Percentiles rank a stretch among this genome's conserved stretches.
phyloP scores from a whole-genome alignment of 2,113 vertebrate species.

The Mohoua ochrocephala region DNA sequence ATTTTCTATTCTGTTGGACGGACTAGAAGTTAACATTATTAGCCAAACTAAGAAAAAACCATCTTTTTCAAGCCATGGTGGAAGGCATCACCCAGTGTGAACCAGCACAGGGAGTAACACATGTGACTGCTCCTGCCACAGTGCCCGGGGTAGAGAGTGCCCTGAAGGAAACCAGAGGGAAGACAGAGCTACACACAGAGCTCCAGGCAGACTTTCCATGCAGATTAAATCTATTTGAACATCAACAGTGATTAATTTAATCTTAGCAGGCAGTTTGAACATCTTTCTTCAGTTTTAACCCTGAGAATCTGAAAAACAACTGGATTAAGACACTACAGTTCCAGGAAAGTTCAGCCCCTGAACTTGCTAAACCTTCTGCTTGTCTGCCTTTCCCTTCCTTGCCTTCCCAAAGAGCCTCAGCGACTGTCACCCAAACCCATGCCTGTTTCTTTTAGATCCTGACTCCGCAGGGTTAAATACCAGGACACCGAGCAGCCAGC shows the following conservation, averaged over 20 bases:
- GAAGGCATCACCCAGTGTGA: not conserved
- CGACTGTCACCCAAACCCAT: fast-evolving
- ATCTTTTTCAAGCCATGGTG: not conserved
- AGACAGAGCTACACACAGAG: not conserved
- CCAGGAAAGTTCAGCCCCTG: not conserved
- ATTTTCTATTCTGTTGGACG: not conserved
- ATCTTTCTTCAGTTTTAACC: not conserved
- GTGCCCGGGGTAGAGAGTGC: fast-evolving
- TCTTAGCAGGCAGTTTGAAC: not conserved
- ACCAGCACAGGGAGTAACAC: not conserved
- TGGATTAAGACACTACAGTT: not conserved
- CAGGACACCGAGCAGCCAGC: not conserved
- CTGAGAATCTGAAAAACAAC: not conserved
- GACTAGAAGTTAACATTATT: not conserved
- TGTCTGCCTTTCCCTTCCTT: not conserved
- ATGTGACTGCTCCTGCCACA: fast-evolving
- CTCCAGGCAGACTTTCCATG: not conserved
- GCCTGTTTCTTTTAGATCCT: not conserved
- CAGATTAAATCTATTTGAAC: not conserved
- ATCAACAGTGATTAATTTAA: not conserved
- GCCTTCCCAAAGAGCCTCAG: not conserved
- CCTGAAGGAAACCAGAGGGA: not conserved
- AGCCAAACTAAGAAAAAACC: not conserved
- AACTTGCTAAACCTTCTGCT: not conserved
- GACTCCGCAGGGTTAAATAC: not conserved